Conservation (phyloP, 2,888 invertebrate species). For the Mimas tiliae region DNA sequence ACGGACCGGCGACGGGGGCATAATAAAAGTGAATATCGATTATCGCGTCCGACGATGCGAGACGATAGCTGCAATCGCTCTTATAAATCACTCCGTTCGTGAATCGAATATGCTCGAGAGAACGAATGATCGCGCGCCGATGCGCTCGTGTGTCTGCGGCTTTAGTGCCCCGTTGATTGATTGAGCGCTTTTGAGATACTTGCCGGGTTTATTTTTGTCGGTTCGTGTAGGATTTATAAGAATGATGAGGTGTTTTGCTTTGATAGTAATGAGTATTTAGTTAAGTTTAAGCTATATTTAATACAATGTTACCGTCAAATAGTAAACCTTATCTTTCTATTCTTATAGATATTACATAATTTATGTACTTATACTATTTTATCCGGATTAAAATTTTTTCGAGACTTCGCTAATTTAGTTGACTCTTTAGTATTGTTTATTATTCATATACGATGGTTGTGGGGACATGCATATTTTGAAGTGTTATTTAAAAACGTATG, state of each 20-base stretch:
- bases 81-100: conserved; percentile 68
- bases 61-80: conserved; percentile 63
- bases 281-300: neutral
- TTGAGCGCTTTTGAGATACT: conserved; percentile 29
- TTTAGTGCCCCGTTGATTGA: conserved; percentile 50
- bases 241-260: neutral
- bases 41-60: conserved; percentile 67
- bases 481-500: too few species aligned
- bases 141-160: conserved; percentile 49
- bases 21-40: conserved; percentile 75
- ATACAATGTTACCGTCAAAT: neutral
- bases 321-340: too few species aligned
- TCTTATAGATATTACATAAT: too few species aligned
- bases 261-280: neutral
- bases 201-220: conserved; percentile 14
- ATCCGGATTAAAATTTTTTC: too few species aligned
- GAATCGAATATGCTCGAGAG: conserved; percentile 54
- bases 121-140: conserved; percentile 54
- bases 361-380: too few species aligned
- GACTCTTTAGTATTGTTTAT: too few species aligned
- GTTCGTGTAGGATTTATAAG: conserved; percentile 5
- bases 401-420: too few species aligned
- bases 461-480: too few species aligned
- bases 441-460: too few species aligned
- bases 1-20: conserved; percentile 47